A percentile compares a stretch with the other conserved stretches of the same genome.
Conservation (phyloP, 2,888 invertebrate species). For the Polyploca ridens region DNA sequence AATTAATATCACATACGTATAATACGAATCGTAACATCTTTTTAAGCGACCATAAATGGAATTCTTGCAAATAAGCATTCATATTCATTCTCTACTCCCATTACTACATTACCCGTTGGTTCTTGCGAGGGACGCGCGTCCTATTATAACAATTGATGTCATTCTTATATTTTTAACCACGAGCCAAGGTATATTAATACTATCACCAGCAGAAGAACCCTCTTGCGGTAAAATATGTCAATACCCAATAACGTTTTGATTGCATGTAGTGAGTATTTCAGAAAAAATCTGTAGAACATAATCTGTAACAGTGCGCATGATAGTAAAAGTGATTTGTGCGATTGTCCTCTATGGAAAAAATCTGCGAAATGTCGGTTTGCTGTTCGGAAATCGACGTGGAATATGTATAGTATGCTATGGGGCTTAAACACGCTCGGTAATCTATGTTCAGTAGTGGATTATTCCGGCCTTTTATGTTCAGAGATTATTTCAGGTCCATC, state of each 20-base stretch:
- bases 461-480: neutral
- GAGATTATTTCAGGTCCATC: too few species aligned
- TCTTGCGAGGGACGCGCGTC: too few species aligned
- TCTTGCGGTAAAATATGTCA: neutral
- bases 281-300: neutral
- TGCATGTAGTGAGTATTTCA: neutral
- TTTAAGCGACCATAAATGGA: too few species aligned
- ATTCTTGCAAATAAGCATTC: too few species aligned
- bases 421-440: neutral
- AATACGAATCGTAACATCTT: too few species aligned
- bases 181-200: too few species aligned
- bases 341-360: neutral
- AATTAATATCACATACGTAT: too few species aligned
- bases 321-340: neutral
- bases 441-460: neutral
- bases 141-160: too few species aligned
- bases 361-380: neutral
- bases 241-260: neutral
- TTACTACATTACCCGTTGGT: too few species aligned
- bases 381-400: neutral
- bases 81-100: too few species aligned
- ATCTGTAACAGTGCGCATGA: neutral
- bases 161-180: too few species aligned
- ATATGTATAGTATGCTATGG: neutral
- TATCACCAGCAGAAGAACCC: neutral